Percentiles rank a stretch among this genome's conserved stretches.
Evolutionary conservation across 2,797 vertebrate genomes (phyloP).

Genomic region (Chaetodon trifasciatus): DNA sequence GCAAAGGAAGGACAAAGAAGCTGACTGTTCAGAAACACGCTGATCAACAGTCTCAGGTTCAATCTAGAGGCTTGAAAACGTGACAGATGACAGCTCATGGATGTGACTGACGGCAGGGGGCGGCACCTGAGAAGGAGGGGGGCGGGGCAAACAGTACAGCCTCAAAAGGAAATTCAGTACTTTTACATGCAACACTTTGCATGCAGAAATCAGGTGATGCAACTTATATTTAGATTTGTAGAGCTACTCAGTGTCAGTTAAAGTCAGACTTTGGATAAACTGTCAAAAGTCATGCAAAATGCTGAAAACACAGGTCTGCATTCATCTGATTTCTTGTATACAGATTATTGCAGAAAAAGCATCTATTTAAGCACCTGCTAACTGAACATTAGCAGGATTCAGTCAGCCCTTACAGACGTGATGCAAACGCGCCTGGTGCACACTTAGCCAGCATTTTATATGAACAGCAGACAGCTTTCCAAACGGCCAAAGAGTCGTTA

Average conservation of each 20-base stretch:
- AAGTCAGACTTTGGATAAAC: neutral
- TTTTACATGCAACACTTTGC: neutral
- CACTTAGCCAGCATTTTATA: neutral
- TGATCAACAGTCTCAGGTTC: neutral
- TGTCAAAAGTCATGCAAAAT: neutral
- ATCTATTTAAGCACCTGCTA: neutral
- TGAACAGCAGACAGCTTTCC: neutral
- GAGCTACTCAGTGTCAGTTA: neutral
- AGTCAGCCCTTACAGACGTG: neutral
- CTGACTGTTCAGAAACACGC: slow-evolving; percentile 2
- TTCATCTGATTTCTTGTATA: neutral
- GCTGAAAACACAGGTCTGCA: too few species aligned
- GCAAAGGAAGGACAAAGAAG: slow-evolving; percentile 24
- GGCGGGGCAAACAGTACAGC: neutral
- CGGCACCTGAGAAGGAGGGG: neutral
- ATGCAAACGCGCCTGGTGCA: neutral
- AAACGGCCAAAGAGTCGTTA: neutral
- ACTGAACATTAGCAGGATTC: neutral
- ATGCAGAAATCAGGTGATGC: neutral
- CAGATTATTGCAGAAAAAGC: neutral
- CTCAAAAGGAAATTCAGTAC: neutral
- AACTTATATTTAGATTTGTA: neutral
- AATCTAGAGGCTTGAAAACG: neutral
- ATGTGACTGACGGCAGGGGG: slow-evolving; percentile 20
- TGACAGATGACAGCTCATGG: slow-evolving; percentile 16